phyloP scores from a whole-genome alignment of 1,140 invertebrate species.

The Hyposmocoma kahamanoa region DNA sequence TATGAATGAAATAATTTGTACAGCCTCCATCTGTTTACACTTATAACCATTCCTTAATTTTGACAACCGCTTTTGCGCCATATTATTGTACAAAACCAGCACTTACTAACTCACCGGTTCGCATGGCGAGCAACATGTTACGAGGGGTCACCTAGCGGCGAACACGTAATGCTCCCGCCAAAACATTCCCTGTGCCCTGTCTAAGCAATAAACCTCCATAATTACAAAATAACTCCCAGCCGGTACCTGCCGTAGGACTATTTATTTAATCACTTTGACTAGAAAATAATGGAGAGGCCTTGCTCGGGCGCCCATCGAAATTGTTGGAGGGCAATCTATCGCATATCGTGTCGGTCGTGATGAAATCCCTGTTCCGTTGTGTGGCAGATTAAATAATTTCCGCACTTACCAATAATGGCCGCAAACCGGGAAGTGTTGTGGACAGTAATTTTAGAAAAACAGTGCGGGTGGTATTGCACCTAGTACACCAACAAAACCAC shows the following conservation, averaged over 20 bases:
- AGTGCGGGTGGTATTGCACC: too few relatives aligned
- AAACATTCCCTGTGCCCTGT: conserved; percentile 55
- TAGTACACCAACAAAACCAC: too few relatives aligned
- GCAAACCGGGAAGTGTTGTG: conserved; percentile 9
- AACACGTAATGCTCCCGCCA: conserved; percentile 11
- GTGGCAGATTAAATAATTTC: conserved; percentile 35
- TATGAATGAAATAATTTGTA: too few relatives aligned
- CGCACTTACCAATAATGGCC: conserved; percentile 23
- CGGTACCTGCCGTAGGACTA: conserved; percentile 47
- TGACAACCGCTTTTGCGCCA: too few relatives aligned
- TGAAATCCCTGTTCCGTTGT: conserved; percentile 19
- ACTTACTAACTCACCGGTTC: too few relatives aligned
- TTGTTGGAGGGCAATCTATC: conserved; percentile 46
- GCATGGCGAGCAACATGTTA: not conserved
- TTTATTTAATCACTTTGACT: conserved; percentile 72
- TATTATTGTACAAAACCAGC: too few relatives aligned
- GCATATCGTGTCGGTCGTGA: conserved; percentile 31
- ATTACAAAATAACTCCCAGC: conserved; percentile 64
- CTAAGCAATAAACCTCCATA: conserved; percentile 58
- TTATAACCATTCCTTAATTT: too few relatives aligned
- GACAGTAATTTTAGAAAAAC: conserved; percentile 17
- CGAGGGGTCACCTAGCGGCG: not conserved
- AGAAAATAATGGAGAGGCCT: conserved; percentile 56
- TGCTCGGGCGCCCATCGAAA: conserved; percentile 28
- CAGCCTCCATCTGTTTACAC: too few relatives aligned